Evolutionary conservation across 2,113 vertebrate genomes (phyloP).

Genomic region (Perognathus longimembris): DNA sequence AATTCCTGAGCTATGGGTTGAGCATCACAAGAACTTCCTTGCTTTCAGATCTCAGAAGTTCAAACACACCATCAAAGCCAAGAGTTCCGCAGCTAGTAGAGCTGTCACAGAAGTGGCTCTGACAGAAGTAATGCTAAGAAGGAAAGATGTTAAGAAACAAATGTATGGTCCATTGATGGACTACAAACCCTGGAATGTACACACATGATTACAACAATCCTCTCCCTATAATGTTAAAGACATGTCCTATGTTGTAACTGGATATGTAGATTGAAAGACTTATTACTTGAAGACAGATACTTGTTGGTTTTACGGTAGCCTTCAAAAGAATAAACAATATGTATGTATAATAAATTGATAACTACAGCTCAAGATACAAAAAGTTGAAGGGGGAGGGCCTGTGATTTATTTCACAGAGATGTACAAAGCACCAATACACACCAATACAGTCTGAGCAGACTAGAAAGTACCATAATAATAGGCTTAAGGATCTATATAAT

Average conservation of each 20-base stretch:
- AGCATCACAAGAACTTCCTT: constrained; percentile 52
- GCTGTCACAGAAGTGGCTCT: background rate
- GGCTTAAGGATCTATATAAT: background rate
- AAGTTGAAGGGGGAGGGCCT: background rate
- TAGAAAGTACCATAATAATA: background rate
- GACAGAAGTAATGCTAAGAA: background rate
- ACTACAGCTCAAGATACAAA: constrained; percentile 5
- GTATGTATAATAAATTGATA: constrained; percentile 6
- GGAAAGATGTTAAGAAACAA: background rate
- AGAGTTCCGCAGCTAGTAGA: background rate
- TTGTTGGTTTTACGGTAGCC: background rate
- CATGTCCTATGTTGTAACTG: background rate
- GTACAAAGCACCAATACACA: background rate
- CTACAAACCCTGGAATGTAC: background rate
- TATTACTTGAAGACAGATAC: background rate
- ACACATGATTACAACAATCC: background rate
- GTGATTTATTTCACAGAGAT: constrained; percentile 42
- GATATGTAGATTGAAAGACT: background rate
- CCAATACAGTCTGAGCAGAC: background rate
- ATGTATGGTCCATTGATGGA: background rate
- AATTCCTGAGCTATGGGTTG: constrained; percentile 15
- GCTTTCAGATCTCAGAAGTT: constrained; percentile 66
- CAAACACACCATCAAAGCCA: constrained; percentile 45
- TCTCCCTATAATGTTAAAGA: background rate
- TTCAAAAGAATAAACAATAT: constrained; percentile 11